phyloP scores from a whole-genome alignment of 2,113 vertebrate species.

The Fulica atra region DNA sequence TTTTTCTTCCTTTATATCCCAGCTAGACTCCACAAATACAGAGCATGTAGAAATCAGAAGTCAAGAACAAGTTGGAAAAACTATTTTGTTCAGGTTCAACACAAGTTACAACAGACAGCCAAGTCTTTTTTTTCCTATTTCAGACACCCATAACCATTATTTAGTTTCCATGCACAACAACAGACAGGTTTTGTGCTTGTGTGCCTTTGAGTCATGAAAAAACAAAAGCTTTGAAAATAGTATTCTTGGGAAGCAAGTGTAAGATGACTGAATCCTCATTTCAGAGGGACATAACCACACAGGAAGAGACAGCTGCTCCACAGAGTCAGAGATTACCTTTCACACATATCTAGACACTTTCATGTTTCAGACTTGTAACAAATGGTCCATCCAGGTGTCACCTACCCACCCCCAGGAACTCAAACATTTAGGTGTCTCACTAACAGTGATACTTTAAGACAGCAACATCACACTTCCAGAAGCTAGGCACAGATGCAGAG shows the following conservation, averaged over 20 bases:
- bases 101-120: neutral
- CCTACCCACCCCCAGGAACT: neutral
- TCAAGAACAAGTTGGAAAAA: neutral
- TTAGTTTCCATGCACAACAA: neutral
- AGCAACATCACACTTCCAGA: neutral
- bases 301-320: neutral
- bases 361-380: neutral
- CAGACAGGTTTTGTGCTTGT: neutral
- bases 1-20: conserved; percentile 7
- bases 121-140: neutral
- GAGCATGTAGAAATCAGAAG: neutral
- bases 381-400: rapidly evolving
- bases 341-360: neutral
- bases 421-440: neutral
- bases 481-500: neutral
- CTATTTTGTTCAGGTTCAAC: neutral
- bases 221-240: neutral
- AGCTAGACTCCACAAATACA: conserved; percentile 9
- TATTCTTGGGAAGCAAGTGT: neutral
- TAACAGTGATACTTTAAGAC: neutral
- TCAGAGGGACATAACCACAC: neutral
- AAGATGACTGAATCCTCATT: neutral
- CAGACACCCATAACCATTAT: neutral
- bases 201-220: neutral
- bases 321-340: neutral